Base-by-base conservation (phyloP, 2,113 vertebrate genomes). In the Brachyistius frenatus region DNA sequence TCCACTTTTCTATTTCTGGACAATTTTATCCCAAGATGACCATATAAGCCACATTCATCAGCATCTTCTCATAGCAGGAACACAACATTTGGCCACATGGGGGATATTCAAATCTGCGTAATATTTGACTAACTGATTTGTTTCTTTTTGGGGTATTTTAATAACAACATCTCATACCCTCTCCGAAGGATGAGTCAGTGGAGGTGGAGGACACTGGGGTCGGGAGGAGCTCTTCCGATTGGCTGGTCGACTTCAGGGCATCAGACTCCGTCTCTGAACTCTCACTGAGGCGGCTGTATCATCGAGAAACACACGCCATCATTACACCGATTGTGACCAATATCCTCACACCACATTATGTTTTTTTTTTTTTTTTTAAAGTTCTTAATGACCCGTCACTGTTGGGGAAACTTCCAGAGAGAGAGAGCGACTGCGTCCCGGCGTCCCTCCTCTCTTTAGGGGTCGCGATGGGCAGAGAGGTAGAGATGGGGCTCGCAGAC, bases 141-240 rank as follows among this genome's bases (percentile, higher is more conserved):
- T 14, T 57, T 0, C 31, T 49, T 46, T 50, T 39, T n/a, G 1
- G 5, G 8, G 14, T 32, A n/a, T 46, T 23, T 2, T 37, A 14
- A 58, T 3, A 70, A 10, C 7, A 32, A 67, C 1, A 13, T 53
- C 3, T 50, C 63, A 3, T 82, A 98, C 97, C 97, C 92, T 99
- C 97, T 79, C 95, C 88, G 7, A 96, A 56, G 53, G 95, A 96
- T 1, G 95, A 90, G 79, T 99, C 96, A 0, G 92, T 80, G 73
- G 96, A 96, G 54, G 96, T 92, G 79, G 96, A 95, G 2, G 94
- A 95, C 33, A 95, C 93, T 44, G 95, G 81, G 1, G 92, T 93
- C 64, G 95, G 94, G 30, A 95, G 82, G 57, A 93, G 84, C 65
- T 98, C 97, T 44, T 98, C 97, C 3, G 96, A 95, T 10, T 93